phyloP scores from a whole-genome alignment of 2,888 invertebrate genomes.

The Tinea trinotella region DNA sequence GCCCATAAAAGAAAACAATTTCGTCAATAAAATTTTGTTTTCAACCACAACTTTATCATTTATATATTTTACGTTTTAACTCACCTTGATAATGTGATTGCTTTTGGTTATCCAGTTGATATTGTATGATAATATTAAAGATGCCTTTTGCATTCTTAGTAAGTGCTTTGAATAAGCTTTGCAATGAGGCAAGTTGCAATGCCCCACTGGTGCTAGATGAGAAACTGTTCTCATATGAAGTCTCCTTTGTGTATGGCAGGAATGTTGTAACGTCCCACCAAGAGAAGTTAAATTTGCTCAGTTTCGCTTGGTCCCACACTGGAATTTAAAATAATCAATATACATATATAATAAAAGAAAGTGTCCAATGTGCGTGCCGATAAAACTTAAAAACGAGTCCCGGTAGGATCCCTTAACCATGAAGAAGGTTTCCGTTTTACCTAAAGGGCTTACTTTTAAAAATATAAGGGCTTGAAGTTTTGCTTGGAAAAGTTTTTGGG shows the following conservation, averaged over 20 bases:
- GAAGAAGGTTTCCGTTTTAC: too few relatives aligned
- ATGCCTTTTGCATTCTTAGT: conserved; percentile 91
- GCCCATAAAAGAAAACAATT: too few relatives aligned
- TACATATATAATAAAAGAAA: too few relatives aligned
- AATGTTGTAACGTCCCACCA: conserved; percentile 95
- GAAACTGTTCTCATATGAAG: conserved; percentile 87
- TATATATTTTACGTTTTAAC: too few relatives aligned
- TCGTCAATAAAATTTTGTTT: too few relatives aligned
- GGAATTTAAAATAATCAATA: conserved; percentile 29
- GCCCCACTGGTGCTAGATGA: conserved; percentile 84
- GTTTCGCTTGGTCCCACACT: conserved; percentile 93
- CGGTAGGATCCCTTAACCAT: too few relatives aligned
- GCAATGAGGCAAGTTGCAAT: conserved; percentile 86
- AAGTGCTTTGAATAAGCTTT: conserved; percentile 91
- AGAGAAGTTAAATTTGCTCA: conserved; percentile 88
- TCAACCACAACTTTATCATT: not conserved
- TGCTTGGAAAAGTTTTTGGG: too few relatives aligned
- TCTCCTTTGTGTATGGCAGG: conserved; percentile 86
- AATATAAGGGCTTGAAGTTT: too few relatives aligned
- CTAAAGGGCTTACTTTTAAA: too few relatives aligned
- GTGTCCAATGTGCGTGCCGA: too few relatives aligned
- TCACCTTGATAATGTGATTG: conserved; percentile 83
- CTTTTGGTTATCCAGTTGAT: conserved; percentile 84
- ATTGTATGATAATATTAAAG: conserved; percentile 84
- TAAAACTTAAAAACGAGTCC: too few relatives aligned